Evolutionary conservation across 2,113 vertebrate species (phyloP).

Genomic region (Eonycteris spelaea): DNA sequence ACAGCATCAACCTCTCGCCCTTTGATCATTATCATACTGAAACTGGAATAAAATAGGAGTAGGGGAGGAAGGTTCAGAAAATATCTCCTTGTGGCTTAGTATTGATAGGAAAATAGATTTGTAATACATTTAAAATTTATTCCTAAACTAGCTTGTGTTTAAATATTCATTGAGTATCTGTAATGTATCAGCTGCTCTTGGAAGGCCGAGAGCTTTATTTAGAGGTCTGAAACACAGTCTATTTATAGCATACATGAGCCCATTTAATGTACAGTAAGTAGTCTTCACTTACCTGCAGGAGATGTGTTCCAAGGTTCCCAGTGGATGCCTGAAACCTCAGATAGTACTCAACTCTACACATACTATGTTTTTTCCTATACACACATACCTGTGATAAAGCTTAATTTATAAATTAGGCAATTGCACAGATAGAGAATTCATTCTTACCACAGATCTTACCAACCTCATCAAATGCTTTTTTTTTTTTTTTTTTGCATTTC

Average conservation of each 20-base stretch:
- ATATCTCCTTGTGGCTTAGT: background rate
- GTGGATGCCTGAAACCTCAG: background rate
- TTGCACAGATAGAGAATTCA: background rate
- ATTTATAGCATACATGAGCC: too few species aligned
- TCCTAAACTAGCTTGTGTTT: constrained; percentile 12
- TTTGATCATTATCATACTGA: constrained; percentile 11
- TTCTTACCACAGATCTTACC: background rate
- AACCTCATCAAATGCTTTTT: background rate
- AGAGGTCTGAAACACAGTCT: background rate
- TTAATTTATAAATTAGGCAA: background rate
- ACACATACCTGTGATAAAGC: background rate
- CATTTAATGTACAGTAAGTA: too few species aligned
- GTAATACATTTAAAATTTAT: background rate
- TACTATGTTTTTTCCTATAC: background rate
- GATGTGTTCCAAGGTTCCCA: background rate
- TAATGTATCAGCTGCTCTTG: background rate
- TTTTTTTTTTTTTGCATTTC: background rate
- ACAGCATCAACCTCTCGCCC: background rate
- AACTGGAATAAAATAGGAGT: background rate
- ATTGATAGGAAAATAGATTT: background rate
- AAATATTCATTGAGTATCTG: background rate
- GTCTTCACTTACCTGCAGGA: background rate
- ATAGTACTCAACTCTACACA: background rate
- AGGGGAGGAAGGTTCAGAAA: background rate
- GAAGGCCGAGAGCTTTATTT: background rate